phyloP scores from a whole-genome alignment of 2,113 vertebrate genomes.

The Rhinichthys klamathensis region DNA sequence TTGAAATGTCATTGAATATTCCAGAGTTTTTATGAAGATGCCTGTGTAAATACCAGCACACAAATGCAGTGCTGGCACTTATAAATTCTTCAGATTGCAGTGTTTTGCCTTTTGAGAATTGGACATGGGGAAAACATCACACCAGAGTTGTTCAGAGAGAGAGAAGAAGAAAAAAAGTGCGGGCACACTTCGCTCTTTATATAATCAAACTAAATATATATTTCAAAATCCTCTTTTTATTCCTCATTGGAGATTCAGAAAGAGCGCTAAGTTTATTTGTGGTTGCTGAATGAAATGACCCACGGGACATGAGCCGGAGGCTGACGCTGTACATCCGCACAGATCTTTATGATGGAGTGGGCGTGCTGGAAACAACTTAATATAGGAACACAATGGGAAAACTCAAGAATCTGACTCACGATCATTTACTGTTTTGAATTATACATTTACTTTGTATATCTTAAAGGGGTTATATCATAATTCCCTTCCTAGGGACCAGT shows the following conservation, averaged over 20 bases:
- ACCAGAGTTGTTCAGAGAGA: conserved; percentile 3
- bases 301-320: conserved; percentile 19
- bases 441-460: neutral
- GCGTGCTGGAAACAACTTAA: conserved; percentile 4
- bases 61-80: conserved; percentile 2
- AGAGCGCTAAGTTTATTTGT: conserved; percentile 26
- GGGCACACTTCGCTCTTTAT: conserved; percentile 3
- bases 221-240: conserved; percentile 14
- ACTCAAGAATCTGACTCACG: conserved; percentile 16
- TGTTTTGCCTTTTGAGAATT: conserved; percentile 22
- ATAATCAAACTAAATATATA: conserved; percentile 36
- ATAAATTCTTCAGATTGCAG: conserved; percentile 17
- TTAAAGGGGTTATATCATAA: conserved; percentile 10
- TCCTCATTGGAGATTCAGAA: conserved; percentile 40
- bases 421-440: conserved; percentile 13
- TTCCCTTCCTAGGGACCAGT: neutral
- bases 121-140: neutral
- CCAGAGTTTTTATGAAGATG: conserved; percentile 36
- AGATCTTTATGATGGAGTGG: conserved; percentile 36
- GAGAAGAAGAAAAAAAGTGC: neutral
- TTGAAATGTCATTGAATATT: conserved; percentile 48
- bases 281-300: conserved; percentile 44
- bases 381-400: conserved; percentile 24
- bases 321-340: conserved; percentile 29
- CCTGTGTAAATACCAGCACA: conserved; percentile 37